Percentiles rank a stretch among this genome's conserved stretches.
phyloP scores from a whole-genome alignment of 2,888 invertebrate species.

The Drosophila paucipuncta region DNA sequence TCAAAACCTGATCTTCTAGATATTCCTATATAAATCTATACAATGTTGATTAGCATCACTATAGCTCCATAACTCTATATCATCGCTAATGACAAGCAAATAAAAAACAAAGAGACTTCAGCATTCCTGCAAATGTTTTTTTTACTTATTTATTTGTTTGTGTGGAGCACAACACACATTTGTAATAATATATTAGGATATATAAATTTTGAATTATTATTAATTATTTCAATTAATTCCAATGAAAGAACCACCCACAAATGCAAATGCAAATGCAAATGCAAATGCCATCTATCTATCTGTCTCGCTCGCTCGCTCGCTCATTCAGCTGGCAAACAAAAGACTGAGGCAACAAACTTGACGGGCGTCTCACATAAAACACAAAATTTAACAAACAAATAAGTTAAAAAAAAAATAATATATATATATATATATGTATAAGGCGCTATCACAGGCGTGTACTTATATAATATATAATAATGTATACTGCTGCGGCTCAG shows the following conservation, averaged over 20 bases:
- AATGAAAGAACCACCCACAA: constrained; percentile 42
- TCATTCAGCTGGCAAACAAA: constrained; percentile 64
- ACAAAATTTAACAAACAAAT: constrained; percentile 12
- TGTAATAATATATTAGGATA: background rate
- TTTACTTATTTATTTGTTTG: background rate
- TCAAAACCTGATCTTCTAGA: background rate
- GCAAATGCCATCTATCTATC: background rate
- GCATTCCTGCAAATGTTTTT: background rate
- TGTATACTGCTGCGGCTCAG: background rate
- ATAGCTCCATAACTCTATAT: background rate
- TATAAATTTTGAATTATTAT: constrained; percentile 24
- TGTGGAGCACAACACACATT: background rate
- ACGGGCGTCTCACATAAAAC: constrained; percentile 13
- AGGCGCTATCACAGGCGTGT: background rate
- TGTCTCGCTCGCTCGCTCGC: constrained; percentile 13
- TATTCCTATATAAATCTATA: background rate
- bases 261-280: constrained; percentile 50
- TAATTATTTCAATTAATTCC: constrained; percentile 33
- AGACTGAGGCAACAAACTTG: constrained; percentile 80
- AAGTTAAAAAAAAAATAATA: constrained; percentile 22
- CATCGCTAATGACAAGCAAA: background rate
- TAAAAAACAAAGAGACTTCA: too few relatives aligned
- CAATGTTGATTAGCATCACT: background rate
- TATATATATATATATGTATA: background rate
- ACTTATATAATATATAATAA: background rate